phyloP scores from a whole-genome alignment of 2,888 invertebrate genomes.

The Drosophila prostipennis region DNA sequence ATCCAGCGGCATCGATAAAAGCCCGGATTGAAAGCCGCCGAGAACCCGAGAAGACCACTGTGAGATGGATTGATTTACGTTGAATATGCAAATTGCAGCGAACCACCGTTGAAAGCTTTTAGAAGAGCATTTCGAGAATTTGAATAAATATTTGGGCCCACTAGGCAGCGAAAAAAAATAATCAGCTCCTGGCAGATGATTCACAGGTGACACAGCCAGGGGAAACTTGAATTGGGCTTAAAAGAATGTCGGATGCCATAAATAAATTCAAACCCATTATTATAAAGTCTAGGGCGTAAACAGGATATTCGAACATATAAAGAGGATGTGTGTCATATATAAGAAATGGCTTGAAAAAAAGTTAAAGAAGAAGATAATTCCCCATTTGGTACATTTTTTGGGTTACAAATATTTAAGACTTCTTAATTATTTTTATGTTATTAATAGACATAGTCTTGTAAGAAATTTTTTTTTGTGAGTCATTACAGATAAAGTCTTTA shows the following conservation, averaged over 20 bases:
- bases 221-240: neutral
- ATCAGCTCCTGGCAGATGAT: slow-evolving; percentile 17
- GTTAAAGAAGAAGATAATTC: too few relatives aligned
- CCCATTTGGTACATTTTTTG: too few relatives aligned
- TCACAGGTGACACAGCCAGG: slow-evolving; percentile 8
- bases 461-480: too few relatives aligned
- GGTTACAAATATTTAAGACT: too few relatives aligned
- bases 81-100: slow-evolving; percentile 40
- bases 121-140: slow-evolving; percentile 27
- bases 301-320: slow-evolving; percentile 9
- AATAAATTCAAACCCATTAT: neutral
- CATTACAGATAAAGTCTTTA: too few relatives aligned
- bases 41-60: slow-evolving; percentile 18
- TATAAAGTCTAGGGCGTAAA: slow-evolving; percentile 3
- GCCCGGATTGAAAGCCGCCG: slow-evolving; percentile 15
- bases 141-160: slow-evolving; percentile 32
- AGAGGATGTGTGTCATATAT: neutral
- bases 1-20: slow-evolving; percentile 65
- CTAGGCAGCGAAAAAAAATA: slow-evolving; percentile 12
- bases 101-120: slow-evolving; percentile 31
- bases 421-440: too few relatives aligned
- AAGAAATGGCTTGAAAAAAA: too few relatives aligned
- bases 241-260: slow-evolving; percentile 19
- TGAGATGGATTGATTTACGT: slow-evolving; percentile 33
- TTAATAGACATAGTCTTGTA: too few relatives aligned